A percentile compares a stretch with the other conserved stretches of the same genome.
These are phyloP conservation scores for Oscheius onirici DNA, from an alignment of 2,888 invertebrate genomes.

Conservation along the genomic window DNA sequence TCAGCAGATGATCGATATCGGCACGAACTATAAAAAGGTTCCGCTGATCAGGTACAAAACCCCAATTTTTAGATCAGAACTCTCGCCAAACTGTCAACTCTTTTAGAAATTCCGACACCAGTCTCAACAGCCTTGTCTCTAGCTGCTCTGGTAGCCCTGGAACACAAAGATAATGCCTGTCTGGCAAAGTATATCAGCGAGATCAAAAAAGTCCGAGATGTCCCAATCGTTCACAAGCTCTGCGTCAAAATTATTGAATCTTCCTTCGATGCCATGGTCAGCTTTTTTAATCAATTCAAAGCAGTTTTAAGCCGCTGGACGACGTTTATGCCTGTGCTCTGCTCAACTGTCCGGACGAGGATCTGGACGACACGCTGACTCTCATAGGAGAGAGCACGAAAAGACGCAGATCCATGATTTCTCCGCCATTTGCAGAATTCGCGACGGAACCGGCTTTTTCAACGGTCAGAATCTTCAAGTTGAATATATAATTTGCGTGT, in stretches of 20 bases:
- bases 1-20: slow-evolving; percentile 46
- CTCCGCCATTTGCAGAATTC: background rate
- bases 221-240: slow-evolving; percentile 54
- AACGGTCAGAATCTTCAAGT: background rate
- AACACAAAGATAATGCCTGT: slow-evolving; percentile 42
- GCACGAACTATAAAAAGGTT: slow-evolving; percentile 52
- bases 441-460: background rate
- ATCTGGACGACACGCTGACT: slow-evolving; percentile 29
- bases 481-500: no score
- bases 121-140: slow-evolving; percentile 52
- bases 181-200: slow-evolving; percentile 50
- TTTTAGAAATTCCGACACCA: slow-evolving; percentile 47
- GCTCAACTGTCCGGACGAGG: slow-evolving; percentile 45
- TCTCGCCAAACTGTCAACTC: slow-evolving; percentile 45
- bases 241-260: slow-evolving; percentile 50
- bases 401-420: no score
- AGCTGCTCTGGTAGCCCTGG: slow-evolving; percentile 52
- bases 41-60: background rate
- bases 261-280: slow-evolving; percentile 36
- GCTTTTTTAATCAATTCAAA: background rate
- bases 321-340: slow-evolving; percentile 56
- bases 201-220: slow-evolving; percentile 39
- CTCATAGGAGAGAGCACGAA: slow-evolving; percentile 28
- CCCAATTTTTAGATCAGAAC: slow-evolving; percentile 38
- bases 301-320: slow-evolving; percentile 39